A percentile compares a stretch with the other conserved stretches of the same genome.
Conservation (phyloP, 2,888 invertebrate genomes). For the Trichogramma evanescens region DNA sequence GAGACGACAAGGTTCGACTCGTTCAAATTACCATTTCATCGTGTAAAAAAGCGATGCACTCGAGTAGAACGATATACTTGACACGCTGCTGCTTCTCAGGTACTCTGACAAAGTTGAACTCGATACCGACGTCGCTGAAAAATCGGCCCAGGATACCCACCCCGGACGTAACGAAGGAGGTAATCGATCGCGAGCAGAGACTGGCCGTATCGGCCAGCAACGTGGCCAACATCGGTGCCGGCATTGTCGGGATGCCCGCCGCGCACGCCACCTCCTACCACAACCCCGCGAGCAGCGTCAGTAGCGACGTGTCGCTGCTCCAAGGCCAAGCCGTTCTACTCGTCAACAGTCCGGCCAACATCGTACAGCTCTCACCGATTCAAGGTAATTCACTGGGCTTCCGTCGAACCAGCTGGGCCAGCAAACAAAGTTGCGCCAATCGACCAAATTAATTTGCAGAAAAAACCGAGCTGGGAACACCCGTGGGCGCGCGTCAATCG, state of each 20-base stretch:
- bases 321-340: conserved; percentile 58
- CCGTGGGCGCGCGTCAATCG: conserved; percentile 64
- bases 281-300: conserved; percentile 49
- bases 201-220: conserved; percentile 49
- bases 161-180: conserved; percentile 79
- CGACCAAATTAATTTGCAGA: background rate
- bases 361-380: conserved; percentile 74
- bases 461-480: conserved; percentile 43
- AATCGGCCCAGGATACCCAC: conserved; percentile 84
- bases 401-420: background rate
- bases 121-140: conserved; percentile 61
- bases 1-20: conserved; percentile 59
- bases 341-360: conserved; percentile 1
- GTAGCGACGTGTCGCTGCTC: conserved; percentile 63
- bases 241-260: conserved; percentile 66
- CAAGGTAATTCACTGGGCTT: conserved; percentile 50
- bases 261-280: conserved; percentile 30
- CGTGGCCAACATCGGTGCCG: conserved; percentile 50
- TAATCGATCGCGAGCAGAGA: conserved; percentile 64
- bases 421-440: background rate
- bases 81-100: conserved; percentile 43
- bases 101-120: conserved; percentile 61
- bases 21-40: background rate
- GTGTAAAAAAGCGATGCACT: background rate
- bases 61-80: background rate